Evolutionary conservation across 2,797 vertebrate species (phyloP).

Genomic region (Gambelia wislizenii): DNA sequence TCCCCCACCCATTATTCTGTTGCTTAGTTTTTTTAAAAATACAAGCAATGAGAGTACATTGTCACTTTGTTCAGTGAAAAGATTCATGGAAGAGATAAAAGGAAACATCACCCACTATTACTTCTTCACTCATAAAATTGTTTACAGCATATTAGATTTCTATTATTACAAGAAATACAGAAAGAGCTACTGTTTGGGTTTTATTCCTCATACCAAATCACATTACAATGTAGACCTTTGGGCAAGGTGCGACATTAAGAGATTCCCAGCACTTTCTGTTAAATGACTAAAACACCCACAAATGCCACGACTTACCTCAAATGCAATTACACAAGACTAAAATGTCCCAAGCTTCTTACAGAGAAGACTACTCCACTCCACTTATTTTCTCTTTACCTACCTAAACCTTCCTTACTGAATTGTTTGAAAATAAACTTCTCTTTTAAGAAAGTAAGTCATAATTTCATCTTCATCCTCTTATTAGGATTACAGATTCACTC

Average conservation of each 20-base stretch:
- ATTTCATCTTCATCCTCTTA: conserved; percentile 55
- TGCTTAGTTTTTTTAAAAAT: background rate
- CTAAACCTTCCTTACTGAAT: conserved; percentile 26
- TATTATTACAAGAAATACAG: background rate
- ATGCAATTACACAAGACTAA: fast-evolving
- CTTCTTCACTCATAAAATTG: background rate
- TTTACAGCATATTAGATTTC: background rate
- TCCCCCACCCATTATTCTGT: background rate
- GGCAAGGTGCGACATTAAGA: background rate
- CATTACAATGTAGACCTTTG: background rate
- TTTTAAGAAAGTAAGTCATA: conserved; percentile 24
- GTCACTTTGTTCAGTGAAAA: background rate
- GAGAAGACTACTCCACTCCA: background rate
- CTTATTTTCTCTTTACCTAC: background rate
- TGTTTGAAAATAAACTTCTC: conserved; percentile 43
- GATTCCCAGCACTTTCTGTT: background rate
- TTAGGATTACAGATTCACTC: conserved; percentile 61
- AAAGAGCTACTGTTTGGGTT: background rate
- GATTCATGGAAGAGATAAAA: background rate
- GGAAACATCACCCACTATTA: background rate
- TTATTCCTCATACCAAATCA: background rate
- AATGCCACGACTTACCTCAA: background rate
- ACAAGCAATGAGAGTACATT: background rate
- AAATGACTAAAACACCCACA: background rate
- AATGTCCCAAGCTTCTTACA: background rate